Conservation (phyloP, 2,113 vertebrate genomes). For the Lasiurus borealis region DNA sequence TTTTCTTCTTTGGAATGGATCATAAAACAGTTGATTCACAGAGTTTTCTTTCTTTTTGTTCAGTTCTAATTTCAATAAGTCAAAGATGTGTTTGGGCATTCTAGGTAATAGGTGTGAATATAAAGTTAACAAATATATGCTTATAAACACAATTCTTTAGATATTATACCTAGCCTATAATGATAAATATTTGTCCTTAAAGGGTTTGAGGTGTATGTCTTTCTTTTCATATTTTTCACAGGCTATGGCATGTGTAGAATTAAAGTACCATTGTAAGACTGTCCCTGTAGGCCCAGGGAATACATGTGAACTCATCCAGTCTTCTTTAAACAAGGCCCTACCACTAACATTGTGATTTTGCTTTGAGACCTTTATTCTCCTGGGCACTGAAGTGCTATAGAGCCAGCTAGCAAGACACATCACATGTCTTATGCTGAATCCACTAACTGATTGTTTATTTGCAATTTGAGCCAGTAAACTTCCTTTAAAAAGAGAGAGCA, state of each 20-base stretch:
- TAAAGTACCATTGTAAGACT: slow-evolving; percentile 78
- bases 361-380: slow-evolving; percentile 87
- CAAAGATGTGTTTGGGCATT: slow-evolving; percentile 82
- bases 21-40: slow-evolving; percentile 37
- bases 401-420: slow-evolving; percentile 86
- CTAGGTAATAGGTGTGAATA: slow-evolving; percentile 79
- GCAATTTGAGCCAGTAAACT: slow-evolving; percentile 94
- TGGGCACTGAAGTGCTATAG: slow-evolving; percentile 92
- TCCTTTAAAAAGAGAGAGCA: slow-evolving; percentile 78
- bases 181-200: slow-evolving; percentile 84
- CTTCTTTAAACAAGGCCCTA: slow-evolving; percentile 87
- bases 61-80: slow-evolving; percentile 82
- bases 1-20: slow-evolving; percentile 57
- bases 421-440: slow-evolving; percentile 89
- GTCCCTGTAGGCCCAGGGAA: slow-evolving; percentile 71
- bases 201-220: slow-evolving; percentile 84
- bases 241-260: slow-evolving; percentile 82
- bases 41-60: slow-evolving; percentile 76
- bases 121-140: slow-evolving; percentile 75
- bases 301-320: slow-evolving; percentile 82
- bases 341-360: slow-evolving; percentile 92
- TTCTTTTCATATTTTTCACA: slow-evolving; percentile 82
- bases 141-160: slow-evolving; percentile 83
- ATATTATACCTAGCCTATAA: slow-evolving; percentile 79
- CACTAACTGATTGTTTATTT: slow-evolving; percentile 91